Percentiles rank a stretch among this genome's conserved stretches.
Conservation (phyloP, 2,113 vertebrate species). For the Pseudonaja textilis region DNA sequence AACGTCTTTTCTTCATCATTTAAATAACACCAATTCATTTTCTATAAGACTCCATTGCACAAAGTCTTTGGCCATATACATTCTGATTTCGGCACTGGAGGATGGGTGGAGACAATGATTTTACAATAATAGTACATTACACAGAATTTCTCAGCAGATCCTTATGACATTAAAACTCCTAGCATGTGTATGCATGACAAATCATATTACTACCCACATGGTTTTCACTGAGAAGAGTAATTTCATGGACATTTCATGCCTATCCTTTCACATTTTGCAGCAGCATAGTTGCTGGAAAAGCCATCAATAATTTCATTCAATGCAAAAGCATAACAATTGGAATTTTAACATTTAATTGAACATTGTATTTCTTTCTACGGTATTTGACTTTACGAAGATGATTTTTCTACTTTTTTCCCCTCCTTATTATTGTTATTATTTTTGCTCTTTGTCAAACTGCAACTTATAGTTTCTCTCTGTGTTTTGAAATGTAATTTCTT, state of each 20-base stretch:
- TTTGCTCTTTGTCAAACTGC: neutral
- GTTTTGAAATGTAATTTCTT: neutral
- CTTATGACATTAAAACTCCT: neutral
- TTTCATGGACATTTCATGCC: conserved; percentile 34
- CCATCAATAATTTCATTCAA: neutral
- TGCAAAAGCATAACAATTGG: neutral
- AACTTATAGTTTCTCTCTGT: neutral
- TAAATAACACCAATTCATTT: neutral
- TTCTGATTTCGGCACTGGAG: neutral
- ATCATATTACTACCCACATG: neutral
- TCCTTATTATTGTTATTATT: neutral
- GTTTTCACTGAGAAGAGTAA: conserved; percentile 2
- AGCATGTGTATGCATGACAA: neutral
- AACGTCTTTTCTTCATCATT: neutral
- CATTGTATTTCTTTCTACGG: neutral
- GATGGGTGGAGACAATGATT: neutral
- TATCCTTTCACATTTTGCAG: conserved; percentile 19
- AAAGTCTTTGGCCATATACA: neutral
- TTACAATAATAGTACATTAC: conserved; percentile 3
- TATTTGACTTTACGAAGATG: neutral
- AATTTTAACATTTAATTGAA: conserved; percentile 26
- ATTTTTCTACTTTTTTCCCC: neutral
- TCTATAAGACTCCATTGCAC: neutral
- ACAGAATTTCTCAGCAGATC: neutral
- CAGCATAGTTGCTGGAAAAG: conserved; percentile 18